Percentiles rank a stretch among this genome's conserved stretches.
These are phyloP conservation scores for Drosophila birchii DNA, from an alignment of 2,888 invertebrate genomes.

Conservation along the genomic window DNA sequence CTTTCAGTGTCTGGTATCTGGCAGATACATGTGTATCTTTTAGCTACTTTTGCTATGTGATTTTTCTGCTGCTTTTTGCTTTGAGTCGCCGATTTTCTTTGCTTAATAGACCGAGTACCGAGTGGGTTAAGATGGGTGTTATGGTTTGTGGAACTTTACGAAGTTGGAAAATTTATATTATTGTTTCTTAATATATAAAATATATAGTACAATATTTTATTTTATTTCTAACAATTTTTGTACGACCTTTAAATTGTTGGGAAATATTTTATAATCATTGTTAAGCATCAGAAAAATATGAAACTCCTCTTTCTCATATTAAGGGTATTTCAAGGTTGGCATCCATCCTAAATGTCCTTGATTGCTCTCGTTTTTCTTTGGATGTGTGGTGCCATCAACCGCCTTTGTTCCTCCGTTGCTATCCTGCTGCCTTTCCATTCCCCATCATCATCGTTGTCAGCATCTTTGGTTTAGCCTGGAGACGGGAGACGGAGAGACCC, in stretches of 20 bases:
- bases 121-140: not conserved
- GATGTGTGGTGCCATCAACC: conserved; percentile 34
- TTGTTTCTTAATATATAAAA: no score
- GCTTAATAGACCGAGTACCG: not conserved
- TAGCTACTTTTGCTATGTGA: conserved; percentile 55
- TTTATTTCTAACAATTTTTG: no score
- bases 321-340: not conserved
- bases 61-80: conserved; percentile 13
- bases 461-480: conserved; percentile 29
- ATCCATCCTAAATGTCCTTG: conserved; percentile 8
- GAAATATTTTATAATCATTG: no score
- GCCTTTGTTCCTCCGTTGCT: conserved; percentile 26
- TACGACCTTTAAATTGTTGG: no score
- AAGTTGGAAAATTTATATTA: not conserved
- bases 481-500: not conserved
- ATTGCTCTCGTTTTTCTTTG: conserved; percentile 37
- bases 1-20: conserved; percentile 48
- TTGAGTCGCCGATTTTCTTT: conserved; percentile 7
- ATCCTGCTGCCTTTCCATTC: conserved; percentile 32
- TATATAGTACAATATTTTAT: no score
- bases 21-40: conserved; percentile 62
- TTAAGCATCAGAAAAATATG: not conserved
- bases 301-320: no score
- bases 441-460: conserved; percentile 44
- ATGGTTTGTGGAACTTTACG: no score